Conservation (phyloP, 2,888 invertebrate genomes). For the Tillus elongatus region DNA sequence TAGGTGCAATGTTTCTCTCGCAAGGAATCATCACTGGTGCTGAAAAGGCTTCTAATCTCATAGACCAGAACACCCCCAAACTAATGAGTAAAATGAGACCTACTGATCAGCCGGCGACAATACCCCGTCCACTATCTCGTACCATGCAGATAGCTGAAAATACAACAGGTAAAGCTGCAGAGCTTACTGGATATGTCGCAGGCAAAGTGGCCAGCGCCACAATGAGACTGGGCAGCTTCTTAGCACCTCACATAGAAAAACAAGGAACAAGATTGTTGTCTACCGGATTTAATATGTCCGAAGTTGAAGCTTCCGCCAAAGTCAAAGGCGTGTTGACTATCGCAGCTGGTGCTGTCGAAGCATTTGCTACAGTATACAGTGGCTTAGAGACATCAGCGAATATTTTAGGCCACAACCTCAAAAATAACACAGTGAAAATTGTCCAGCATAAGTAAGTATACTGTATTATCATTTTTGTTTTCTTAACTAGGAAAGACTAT, state of each 20-base stretch:
- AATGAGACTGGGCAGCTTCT: slow-evolving; percentile 52
- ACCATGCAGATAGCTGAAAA: slow-evolving; percentile 55
- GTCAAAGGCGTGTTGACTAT: slow-evolving; percentile 54
- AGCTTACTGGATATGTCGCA: slow-evolving; percentile 57
- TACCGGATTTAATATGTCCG: slow-evolving; percentile 47
- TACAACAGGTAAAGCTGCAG: slow-evolving; percentile 58
- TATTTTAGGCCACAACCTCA: slow-evolving; percentile 53
- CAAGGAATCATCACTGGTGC: slow-evolving; percentile 58
- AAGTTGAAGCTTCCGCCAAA: slow-evolving; percentile 47
- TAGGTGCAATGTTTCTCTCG: slow-evolving; percentile 58
- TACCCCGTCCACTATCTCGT: slow-evolving; percentile 48
- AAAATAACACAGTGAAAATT: slow-evolving; percentile 64
- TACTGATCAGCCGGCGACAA: slow-evolving; percentile 40
- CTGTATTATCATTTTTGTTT: not conserved
- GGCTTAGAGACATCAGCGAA: slow-evolving; percentile 62
- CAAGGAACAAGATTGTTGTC: slow-evolving; percentile 53
- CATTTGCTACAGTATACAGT: slow-evolving; percentile 60
- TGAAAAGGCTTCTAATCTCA: slow-evolving; percentile 52
- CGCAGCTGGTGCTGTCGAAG: slow-evolving; percentile 62
- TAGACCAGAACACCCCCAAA: slow-evolving; percentile 53
- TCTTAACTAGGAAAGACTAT: slow-evolving; percentile 3
- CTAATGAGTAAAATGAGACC: slow-evolving; percentile 49
- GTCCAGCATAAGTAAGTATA: slow-evolving; percentile 59
- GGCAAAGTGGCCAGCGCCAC: slow-evolving; percentile 58
- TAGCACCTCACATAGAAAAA: slow-evolving; percentile 60